Evolutionary conservation across 2,113 vertebrate genomes (phyloP).

Genomic region (Chlamydotis undulata): DNA sequence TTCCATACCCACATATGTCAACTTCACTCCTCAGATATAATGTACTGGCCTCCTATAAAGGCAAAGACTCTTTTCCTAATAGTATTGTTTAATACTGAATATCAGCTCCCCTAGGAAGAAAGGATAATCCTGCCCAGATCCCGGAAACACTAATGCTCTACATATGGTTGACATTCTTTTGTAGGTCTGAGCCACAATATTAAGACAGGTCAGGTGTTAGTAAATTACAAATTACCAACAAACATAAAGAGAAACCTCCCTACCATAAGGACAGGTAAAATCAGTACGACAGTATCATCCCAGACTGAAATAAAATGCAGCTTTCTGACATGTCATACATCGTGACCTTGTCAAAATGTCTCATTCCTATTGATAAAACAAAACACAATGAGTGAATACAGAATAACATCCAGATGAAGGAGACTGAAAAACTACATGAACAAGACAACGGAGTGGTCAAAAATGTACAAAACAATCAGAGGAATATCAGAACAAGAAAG

Average conservation of each 20-base stretch:
- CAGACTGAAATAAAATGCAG: neutral
- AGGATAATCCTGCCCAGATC: neutral
- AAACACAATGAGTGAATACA: neutral
- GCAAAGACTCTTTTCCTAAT: neutral
- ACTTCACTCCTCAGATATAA: neutral
- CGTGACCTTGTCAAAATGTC: conserved; percentile 38
- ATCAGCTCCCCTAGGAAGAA: neutral
- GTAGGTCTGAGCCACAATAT: neutral
- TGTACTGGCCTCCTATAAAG: neutral
- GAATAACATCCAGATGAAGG: neutral
- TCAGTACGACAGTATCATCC: neutral
- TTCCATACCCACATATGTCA: neutral
- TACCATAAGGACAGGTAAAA: neutral
- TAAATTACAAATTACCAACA: neutral
- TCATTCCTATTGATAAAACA: conserved; percentile 18
- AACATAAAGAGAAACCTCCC: neutral
- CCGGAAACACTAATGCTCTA: neutral
- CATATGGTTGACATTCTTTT: neutral
- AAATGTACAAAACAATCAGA: neutral
- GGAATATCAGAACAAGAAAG: neutral
- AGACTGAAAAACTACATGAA: neutral
- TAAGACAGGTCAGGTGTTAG: neutral
- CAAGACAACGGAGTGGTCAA: neutral
- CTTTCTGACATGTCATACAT: neutral
- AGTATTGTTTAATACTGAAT: neutral